Evolutionary conservation across 2,113 vertebrate genomes (phyloP), one percentile per base, ranked within the genome.

Genomic region (Manacus vitellinus): DNA sequence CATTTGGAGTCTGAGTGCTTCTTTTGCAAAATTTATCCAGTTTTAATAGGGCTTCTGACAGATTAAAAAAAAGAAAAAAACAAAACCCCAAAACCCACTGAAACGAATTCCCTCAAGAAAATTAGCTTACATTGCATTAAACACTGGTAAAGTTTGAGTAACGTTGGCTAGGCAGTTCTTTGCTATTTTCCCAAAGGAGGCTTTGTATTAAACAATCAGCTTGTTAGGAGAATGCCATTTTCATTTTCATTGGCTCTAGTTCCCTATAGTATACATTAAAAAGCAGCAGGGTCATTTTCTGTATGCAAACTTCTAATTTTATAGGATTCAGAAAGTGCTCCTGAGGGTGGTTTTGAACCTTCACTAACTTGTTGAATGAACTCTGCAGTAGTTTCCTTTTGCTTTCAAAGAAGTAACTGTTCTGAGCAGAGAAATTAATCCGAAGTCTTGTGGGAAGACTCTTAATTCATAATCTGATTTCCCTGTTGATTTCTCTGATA

Each of bases 91-190:
- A 49, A 85, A 2, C 37, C 18, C 47, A 12, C 27, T 5, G 41
- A 43, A 43, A n/a, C 14, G 33, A 67, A 7, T 1, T 1, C 0
- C 2, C 14, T 10, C 20, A 46, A 31, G 14, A 44, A 59, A 41
- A 84, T 58, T 7, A 56, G 6, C 17, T 72, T 49, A 17, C 24
- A 52, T 25, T 19, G 23, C 41, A 51, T 70, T 55, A 85, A 85
- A 82, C 6, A 6, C 6, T 44, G 14, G 14, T n/a, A 67, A 85
- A 87, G 31, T 71, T 71, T 78, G 56, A 56, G 27, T 76, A 59
- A 55, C 0, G 0, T 59, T 59, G 17, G 11, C 72, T 76, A 79
- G 35, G 16, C 22, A 65, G 18, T 84, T 52, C 46, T 39, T 89
- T 87, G 30, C 27, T 89, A 55, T 86, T 85, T 82, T 89, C 52